phyloP scores from a whole-genome alignment of 2,113 vertebrate species.

The Sardina pilchardus region DNA sequence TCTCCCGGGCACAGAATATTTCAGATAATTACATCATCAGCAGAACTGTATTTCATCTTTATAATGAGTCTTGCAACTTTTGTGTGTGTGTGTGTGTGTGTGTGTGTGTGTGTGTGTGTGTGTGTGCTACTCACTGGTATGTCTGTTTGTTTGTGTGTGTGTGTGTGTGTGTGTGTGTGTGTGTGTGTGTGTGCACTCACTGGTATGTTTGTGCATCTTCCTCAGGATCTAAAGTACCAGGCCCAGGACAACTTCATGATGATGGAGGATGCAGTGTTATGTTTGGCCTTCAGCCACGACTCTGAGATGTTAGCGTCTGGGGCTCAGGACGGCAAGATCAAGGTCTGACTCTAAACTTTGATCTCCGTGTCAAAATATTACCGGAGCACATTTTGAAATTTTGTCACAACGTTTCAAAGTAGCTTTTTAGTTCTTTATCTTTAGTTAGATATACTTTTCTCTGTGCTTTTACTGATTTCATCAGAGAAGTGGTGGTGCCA shows the following conservation, averaged over 20 bases:
- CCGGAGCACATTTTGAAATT: background rate
- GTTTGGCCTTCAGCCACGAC: slow-evolving; percentile 94
- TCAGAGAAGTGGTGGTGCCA: background rate
- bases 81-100: too few relatives aligned
- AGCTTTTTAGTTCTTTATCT: too few relatives aligned
- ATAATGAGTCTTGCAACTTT: too few relatives aligned
- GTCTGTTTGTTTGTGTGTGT: background rate
- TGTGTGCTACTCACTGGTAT: too few relatives aligned
- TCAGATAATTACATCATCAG: too few relatives aligned
- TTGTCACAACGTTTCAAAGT: too few relatives aligned
- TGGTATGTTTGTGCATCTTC: background rate
- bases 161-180: too few relatives aligned
- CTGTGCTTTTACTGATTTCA: background rate
- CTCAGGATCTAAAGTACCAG: slow-evolving; percentile 95
- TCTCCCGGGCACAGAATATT: too few relatives aligned
- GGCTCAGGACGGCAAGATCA: slow-evolving; percentile 95
- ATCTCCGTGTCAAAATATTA: background rate
- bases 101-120: too few relatives aligned
- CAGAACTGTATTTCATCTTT: too few relatives aligned
- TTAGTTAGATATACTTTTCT: background rate
- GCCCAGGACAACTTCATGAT: slow-evolving; percentile 98
- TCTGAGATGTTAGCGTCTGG: slow-evolving; percentile 97
- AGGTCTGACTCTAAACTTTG: slow-evolving; percentile 69
- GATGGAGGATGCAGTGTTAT: slow-evolving; percentile 97
- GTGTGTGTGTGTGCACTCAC: background rate